Conservation (phyloP, 2,113 vertebrate species). For the Perccottus glenii region DNA sequence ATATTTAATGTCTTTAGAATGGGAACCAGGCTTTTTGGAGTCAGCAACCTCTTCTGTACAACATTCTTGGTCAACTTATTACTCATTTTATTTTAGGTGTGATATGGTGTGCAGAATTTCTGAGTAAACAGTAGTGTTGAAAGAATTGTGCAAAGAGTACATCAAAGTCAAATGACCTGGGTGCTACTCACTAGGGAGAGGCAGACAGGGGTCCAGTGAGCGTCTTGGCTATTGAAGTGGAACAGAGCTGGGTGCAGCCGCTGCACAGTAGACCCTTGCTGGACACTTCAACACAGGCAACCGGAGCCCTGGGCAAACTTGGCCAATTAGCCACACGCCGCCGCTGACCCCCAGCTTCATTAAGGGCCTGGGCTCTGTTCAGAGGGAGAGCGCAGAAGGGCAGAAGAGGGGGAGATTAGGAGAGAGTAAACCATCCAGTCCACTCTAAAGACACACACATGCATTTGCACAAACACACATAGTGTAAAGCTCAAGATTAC, state of each 20-base stretch:
- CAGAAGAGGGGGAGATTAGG: slow-evolving; percentile 33
- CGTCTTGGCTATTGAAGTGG: slow-evolving; percentile 63
- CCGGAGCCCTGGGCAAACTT: slow-evolving; percentile 71
- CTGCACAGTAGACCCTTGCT: slow-evolving; percentile 58
- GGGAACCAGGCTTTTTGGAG: too few species aligned
- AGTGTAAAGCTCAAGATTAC: slow-evolving; percentile 65
- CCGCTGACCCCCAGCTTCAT: slow-evolving; percentile 78
- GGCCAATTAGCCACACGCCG: slow-evolving; percentile 78
- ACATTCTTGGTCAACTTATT: too few species aligned
- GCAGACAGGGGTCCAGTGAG: slow-evolving; percentile 49
- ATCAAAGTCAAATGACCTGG: slow-evolving; percentile 50
- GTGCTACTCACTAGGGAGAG: slow-evolving; percentile 66
- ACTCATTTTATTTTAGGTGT: too few species aligned
- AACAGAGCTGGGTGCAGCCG: slow-evolving; percentile 64
- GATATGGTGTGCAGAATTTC: too few species aligned
- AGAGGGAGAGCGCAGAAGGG: slow-evolving; percentile 28
- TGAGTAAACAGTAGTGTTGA: background rate
- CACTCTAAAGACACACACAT: slow-evolving; percentile 38
- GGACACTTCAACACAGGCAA: slow-evolving; percentile 77
- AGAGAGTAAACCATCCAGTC: slow-evolving; percentile 40
- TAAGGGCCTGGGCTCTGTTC: slow-evolving; percentile 71
- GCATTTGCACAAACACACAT: slow-evolving; percentile 43
- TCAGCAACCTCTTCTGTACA: too few species aligned
- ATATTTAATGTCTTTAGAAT: too few species aligned
- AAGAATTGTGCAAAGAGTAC: slow-evolving; percentile 21